A percentile compares a stretch with the other conserved stretches of the same genome.
Evolutionary conservation across 1,140 invertebrate genomes (phyloP).

Genomic region (Mizuhopecten yessoensis): DNA sequence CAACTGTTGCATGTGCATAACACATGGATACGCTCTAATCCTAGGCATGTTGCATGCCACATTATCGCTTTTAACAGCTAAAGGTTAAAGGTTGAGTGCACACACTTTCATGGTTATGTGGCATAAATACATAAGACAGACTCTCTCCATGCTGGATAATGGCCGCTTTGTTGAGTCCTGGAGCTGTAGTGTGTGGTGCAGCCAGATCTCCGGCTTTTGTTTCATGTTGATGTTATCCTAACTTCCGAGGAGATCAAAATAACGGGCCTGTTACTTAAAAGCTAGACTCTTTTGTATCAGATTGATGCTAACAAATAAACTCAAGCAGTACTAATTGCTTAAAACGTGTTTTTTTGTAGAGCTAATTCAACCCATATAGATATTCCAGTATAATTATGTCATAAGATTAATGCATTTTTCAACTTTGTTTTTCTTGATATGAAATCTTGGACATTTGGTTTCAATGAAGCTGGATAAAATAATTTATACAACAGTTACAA

Average conservation of each 20-base stretch:
- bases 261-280: background rate
- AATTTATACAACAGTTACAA: background rate
- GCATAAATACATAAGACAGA: constrained; percentile 39
- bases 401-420: background rate
- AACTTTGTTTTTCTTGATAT: background rate
- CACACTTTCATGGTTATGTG: constrained; percentile 33
- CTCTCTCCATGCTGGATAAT: background rate
- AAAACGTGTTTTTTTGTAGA: background rate
- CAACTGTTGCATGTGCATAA: constrained; percentile 33
- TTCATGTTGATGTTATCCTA: constrained; percentile 34
- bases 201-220: constrained; percentile 22
- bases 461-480: background rate
- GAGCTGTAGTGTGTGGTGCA: background rate
- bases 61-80: constrained; percentile 39
- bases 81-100: constrained; percentile 30
- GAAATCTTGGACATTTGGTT: background rate
- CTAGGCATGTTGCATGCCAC: constrained; percentile 3
- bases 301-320: constrained; percentile 21
- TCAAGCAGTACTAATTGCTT: constrained; percentile 16
- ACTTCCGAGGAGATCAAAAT: constrained; percentile 3
- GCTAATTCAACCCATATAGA: constrained; percentile 7
- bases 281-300: background rate
- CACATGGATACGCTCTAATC: constrained; percentile 20
- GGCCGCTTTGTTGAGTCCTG: constrained; percentile 4
- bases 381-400: background rate